Evolutionary conservation across 2,113 vertebrate genomes (phyloP).

Genomic region (Mellivora capensis): DNA sequence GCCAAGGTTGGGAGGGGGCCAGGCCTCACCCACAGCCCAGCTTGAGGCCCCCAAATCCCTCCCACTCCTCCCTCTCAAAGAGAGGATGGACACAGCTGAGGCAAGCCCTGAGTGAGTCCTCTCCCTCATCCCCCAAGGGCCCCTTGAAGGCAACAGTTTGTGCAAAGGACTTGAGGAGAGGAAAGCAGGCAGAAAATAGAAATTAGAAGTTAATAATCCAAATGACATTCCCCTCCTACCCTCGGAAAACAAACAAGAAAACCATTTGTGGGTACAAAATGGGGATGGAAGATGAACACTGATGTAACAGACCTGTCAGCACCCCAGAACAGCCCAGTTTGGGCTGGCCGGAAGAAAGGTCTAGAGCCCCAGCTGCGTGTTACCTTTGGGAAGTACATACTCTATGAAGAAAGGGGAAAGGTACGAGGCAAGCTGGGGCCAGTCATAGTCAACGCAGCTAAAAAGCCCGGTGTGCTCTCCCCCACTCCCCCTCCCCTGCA

Average conservation of each 20-base stretch:
- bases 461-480: background rate
- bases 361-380: background rate
- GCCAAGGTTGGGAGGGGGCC: slow-evolving; percentile 65
- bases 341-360: background rate
- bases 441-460: background rate
- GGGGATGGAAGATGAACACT: slow-evolving; percentile 1
- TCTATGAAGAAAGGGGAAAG: background rate
- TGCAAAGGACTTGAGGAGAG: background rate
- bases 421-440: background rate
- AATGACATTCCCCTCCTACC: background rate
- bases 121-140: background rate
- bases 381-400: slow-evolving; percentile 31
- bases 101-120: slow-evolving; percentile 61
- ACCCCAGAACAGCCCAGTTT: background rate
- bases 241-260: background rate
- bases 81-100: background rate
- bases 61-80: background rate
- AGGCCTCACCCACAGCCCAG: slow-evolving; percentile 61
- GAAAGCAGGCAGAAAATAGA: background rate
- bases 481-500: background rate
- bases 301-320: background rate
- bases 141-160: slow-evolving; percentile 20
- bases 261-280: background rate
- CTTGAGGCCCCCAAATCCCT: slow-evolving; percentile 41
- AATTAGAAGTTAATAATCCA: slow-evolving; percentile 23